Evolutionary conservation across 2,888 invertebrate genomes (phyloP), one percentile per base, ranked within the genome.

Genomic region (Apamea anceps): DNA sequence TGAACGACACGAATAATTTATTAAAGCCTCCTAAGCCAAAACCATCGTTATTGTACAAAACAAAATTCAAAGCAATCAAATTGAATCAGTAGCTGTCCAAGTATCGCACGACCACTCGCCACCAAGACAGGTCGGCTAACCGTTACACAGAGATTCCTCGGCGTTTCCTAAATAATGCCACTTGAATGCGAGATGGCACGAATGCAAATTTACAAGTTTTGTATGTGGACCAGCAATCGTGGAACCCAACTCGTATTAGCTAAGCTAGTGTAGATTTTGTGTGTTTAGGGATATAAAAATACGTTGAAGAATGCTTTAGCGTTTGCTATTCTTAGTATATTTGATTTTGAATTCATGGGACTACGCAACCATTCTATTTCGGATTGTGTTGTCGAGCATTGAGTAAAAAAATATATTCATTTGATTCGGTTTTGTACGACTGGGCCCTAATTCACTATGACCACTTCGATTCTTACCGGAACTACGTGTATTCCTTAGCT

Each of bases 131-230:
- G 91, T 93, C 89, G 88, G 77, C 85, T 84, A 84, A 95, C 96
- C 95, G 96, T 95, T 96, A 96, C 86, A 79, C 81, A 87, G 84
- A 92, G 93, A 95, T 94, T 93, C 94, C 94, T 91, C 90, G 86
- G 85, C 91, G 93, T 91, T 93, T 92, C 94, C 93, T 93, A 95
- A 95, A 95, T 94, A 94, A 93, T 93, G 92, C 91, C 91, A 91
- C 90, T 88, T 92, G 93, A 94, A 94, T 93, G 91, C 91, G 92
- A 92, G 92, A 90, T 90, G 92, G 88, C 90, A 90, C 90, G 92
- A 92, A 96, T 96, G 94, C 92, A 94, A 96, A 96, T 96, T 92
- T 94, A 91, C 92, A 90, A 86, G 93, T 93, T 93, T 93, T 92
- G 75, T 89, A 91, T 94, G 93, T 93, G 88, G 91, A 91, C 91